phyloP scores from a whole-genome alignment of 2,797 vertebrate genomes.

The Basileuterus tristriatus region DNA sequence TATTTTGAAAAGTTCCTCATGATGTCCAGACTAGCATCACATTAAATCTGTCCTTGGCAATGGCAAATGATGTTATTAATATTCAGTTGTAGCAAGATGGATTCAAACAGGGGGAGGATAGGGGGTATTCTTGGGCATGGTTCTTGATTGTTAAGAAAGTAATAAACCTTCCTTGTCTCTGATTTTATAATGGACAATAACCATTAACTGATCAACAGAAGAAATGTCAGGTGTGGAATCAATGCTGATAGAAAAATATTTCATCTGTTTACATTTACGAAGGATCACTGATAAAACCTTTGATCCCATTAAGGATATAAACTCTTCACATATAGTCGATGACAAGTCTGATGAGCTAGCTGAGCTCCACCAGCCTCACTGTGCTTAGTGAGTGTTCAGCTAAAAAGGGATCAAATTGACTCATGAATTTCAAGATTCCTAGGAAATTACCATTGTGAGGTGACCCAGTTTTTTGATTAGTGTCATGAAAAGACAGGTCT shows the following conservation, averaged over 20 bases:
- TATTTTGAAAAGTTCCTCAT: slow-evolving; percentile 17
- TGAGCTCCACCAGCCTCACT: slow-evolving; percentile 58
- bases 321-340: slow-evolving; percentile 74
- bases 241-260: slow-evolving; percentile 71
- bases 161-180: slow-evolving; percentile 61
- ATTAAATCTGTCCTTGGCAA: slow-evolving; percentile 49
- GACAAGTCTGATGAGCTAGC: slow-evolving; percentile 72
- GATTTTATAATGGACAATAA: slow-evolving; percentile 71
- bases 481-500: slow-evolving; percentile 75
- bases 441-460: slow-evolving; percentile 75
- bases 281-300: slow-evolving; percentile 75
- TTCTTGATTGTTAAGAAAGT: slow-evolving; percentile 49
- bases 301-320: slow-evolving; percentile 80
- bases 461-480: slow-evolving; percentile 78
- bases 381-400: slow-evolving; percentile 66
- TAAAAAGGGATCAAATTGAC: slow-evolving; percentile 74
- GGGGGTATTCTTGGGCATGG: not conserved
- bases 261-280: slow-evolving; percentile 71
- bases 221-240: slow-evolving; percentile 75
- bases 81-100: slow-evolving; percentile 33
- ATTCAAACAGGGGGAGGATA: not conserved
- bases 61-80: slow-evolving; percentile 57
- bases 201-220: slow-evolving; percentile 74
- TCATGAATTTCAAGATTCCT: slow-evolving; percentile 73
- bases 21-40: not conserved